Percentiles rank a stretch among this genome's conserved stretches.
Conservation (phyloP, 2,113 vertebrate genomes). For the Prionailurus viverrinus region DNA sequence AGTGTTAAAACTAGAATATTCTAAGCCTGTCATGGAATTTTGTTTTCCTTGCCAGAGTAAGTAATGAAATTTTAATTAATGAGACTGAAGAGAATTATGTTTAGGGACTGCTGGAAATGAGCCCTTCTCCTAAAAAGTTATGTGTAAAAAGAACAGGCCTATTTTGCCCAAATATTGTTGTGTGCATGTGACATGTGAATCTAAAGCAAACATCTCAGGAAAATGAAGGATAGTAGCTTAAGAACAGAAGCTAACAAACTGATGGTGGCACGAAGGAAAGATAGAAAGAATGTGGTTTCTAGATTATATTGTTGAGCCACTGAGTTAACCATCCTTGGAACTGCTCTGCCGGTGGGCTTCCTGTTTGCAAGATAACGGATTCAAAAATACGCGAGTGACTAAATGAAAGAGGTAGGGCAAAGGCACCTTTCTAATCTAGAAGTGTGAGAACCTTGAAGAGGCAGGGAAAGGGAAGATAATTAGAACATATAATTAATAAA, state of each 20-base stretch:
- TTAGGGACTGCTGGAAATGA: not conserved
- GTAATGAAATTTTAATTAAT: slow-evolving; percentile 15
- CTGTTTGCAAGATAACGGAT: not conserved
- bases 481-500: not conserved
- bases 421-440: not conserved
- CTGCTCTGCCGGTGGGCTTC: not conserved
- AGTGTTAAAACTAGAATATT: slow-evolving; percentile 36
- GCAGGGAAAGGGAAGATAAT: not conserved
- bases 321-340: not conserved
- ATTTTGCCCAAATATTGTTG: not conserved
- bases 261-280: not conserved
- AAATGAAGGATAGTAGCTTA: not conserved
- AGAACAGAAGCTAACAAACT: not conserved
- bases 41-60: slow-evolving; percentile 16
- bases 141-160: not conserved
- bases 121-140: not conserved
- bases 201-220: not conserved
- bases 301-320: not conserved
- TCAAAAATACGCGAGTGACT: not conserved
- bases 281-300: not conserved
- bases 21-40: not conserved
- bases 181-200: not conserved
- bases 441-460: not conserved
- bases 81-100: not conserved
- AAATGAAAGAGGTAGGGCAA: not conserved